phyloP scores from a whole-genome alignment of 1,140 invertebrate genomes.

The Apolygus lucorum region DNA sequence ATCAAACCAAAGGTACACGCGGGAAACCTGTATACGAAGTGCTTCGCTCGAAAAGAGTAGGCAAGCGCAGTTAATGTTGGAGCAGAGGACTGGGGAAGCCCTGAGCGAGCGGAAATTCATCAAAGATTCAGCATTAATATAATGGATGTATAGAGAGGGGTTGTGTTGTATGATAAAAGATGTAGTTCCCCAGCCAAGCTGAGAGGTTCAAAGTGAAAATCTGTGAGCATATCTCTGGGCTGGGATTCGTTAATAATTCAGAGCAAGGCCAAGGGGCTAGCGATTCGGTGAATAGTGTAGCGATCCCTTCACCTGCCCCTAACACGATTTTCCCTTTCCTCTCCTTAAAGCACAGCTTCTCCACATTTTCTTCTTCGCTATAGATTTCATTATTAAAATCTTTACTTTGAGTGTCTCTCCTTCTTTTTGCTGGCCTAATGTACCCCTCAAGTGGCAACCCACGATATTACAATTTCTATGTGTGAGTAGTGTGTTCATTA shows the following conservation, averaged over 20 bases:
- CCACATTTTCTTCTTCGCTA: background rate
- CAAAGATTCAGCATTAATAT: conserved; percentile 7
- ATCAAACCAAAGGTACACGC: too few relatives aligned
- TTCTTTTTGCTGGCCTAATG: too few relatives aligned
- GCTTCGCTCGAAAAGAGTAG: background rate
- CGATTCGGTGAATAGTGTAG: conserved; percentile 10
- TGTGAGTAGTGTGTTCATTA: too few relatives aligned
- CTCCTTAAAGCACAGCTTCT: background rate
- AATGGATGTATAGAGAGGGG: conserved; percentile 15
- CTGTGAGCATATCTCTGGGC: conserved; percentile 22
- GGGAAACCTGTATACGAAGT: too few relatives aligned
- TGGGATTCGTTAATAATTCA: conserved; percentile 18
- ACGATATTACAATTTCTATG: too few relatives aligned
- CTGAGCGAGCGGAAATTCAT: conserved; percentile 1
- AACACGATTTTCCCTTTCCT: background rate
- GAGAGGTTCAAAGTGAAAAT: conserved; percentile 19
- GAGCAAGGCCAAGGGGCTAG: conserved; percentile 9
- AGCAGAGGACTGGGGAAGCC: background rate
- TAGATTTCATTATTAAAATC: background rate
- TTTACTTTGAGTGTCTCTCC: too few relatives aligned
- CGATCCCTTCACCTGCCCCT: background rate
- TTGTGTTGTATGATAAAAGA: conserved; percentile 21
- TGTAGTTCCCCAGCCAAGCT: conserved; percentile 6
- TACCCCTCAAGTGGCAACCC: too few relatives aligned
- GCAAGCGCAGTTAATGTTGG: conserved; percentile 1